Evolutionary conservation across 2,888 invertebrate genomes (phyloP).

Genomic region (Limnephilus marmoratus): DNA sequence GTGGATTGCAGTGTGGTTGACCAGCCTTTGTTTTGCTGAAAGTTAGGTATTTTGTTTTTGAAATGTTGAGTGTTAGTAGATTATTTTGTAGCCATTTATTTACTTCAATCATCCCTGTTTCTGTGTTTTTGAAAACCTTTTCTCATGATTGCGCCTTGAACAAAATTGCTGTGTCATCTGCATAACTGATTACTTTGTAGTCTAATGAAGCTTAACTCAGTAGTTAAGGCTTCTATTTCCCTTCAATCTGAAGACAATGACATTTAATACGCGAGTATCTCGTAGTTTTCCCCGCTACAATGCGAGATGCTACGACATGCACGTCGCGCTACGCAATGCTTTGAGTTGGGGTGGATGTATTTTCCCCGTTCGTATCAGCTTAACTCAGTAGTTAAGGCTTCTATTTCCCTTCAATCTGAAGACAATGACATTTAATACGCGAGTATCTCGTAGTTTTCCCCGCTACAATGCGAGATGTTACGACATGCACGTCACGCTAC

Average conservation of each 20-base stretch:
- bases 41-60: too few relatives aligned
- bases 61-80: too few relatives aligned
- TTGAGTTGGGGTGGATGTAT: background rate
- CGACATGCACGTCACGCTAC: background rate
- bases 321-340: background rate
- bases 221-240: background rate
- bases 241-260: too few relatives aligned
- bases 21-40: too few relatives aligned
- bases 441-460: background rate
- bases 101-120: too few relatives aligned
- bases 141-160: too few relatives aligned
- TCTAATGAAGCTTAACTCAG: too few relatives aligned
- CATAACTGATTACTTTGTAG: too few relatives aligned
- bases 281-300: background rate
- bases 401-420: background rate
- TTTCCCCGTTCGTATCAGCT: background rate
- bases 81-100: too few relatives aligned
- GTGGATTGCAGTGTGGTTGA: too few relatives aligned
- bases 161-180: too few relatives aligned
- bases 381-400: background rate
- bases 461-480: background rate
- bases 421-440: background rate
- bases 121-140: too few relatives aligned
- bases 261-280: background rate
- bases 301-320: background rate